Evolutionary conservation across 2,113 vertebrate genomes (phyloP), one percentile per base, ranked within the genome.

Genomic region (Ploceus nigricollis): DNA sequence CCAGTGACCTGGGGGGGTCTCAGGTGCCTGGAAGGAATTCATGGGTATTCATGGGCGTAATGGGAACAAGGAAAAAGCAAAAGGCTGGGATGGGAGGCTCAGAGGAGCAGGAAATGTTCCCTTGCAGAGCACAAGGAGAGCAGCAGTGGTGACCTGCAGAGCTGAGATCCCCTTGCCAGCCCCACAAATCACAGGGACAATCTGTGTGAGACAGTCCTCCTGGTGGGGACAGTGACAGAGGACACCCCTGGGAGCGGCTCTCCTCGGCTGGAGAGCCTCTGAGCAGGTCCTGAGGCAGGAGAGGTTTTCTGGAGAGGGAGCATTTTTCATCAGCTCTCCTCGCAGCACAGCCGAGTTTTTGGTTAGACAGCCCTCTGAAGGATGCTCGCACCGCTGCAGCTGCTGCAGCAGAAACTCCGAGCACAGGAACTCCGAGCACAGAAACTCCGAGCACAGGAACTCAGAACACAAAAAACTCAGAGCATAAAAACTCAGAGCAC

Each of bases 301-400:
- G 76, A 13, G 78, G 8, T 39, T 69, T 63, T 15, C 90, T 13
- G 45, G 40, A 51, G 88, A 72, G 63, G 48, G 6, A 82, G 24
- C 28, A 2, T 48, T 65, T 79, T 23, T 65, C 76, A 88, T 23
- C 11, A 15, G 66, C 82, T 65, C 37, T 42, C 0, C 75, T 13
- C 2, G 33, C 17, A 39, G 40, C 0, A 27, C 45, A 3, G 31
- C 21, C 0, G 22, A 91, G 94, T 3, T 90, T 82, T 87, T 95
- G 90, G 42, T 97, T 93, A 96, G 94, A 96, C 94, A 95, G 94
- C 93, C 93, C 94, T 95, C 93, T 96, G 69, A 88, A 94, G 94
- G 96, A 18, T 15, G n/a, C 81, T 66, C 24, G 58, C 78, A 50
- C 70, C 7, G 66, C 20, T 94, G 30, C 64, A 40, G 64, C 68